Evolutionary conservation across 2,888 invertebrate species (phyloP).

Genomic region (Tipula vernalis): DNA sequence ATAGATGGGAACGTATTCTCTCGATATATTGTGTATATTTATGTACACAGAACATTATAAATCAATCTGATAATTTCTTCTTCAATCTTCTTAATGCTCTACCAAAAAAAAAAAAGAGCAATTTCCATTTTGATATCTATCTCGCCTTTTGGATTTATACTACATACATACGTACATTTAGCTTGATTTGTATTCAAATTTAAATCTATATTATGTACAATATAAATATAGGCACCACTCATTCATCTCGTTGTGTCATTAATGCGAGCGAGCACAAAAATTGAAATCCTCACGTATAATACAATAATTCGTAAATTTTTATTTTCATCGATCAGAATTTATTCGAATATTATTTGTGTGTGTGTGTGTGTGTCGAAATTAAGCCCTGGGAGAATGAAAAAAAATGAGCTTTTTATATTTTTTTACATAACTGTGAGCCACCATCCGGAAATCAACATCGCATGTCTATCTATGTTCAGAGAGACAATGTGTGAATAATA

Average conservation of each 20-base stretch:
- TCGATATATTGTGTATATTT: background rate
- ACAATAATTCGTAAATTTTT: background rate
- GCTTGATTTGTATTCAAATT: background rate
- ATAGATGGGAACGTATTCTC: background rate
- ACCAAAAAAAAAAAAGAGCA: background rate
- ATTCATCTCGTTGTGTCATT: background rate
- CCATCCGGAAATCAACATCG: background rate
- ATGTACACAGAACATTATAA: background rate
- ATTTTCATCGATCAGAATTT: background rate
- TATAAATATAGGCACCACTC: background rate
- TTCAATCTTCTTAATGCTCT: background rate
- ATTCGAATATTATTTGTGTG: background rate
- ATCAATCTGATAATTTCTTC: slow-evolving; percentile 4
- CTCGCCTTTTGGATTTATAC: background rate
- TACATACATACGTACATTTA: background rate
- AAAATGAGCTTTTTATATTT: background rate
- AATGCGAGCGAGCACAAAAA: background rate
- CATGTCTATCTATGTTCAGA: background rate
- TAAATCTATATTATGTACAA: too few relatives aligned
- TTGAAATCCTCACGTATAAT: background rate
- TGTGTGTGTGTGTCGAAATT: background rate
- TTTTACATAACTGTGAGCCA: background rate
- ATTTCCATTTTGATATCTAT: background rate
- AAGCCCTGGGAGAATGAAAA: background rate
- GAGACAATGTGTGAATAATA: background rate